Base-by-base conservation (phyloP, 2,113 vertebrate species). In the Centropus unirufus region DNA sequence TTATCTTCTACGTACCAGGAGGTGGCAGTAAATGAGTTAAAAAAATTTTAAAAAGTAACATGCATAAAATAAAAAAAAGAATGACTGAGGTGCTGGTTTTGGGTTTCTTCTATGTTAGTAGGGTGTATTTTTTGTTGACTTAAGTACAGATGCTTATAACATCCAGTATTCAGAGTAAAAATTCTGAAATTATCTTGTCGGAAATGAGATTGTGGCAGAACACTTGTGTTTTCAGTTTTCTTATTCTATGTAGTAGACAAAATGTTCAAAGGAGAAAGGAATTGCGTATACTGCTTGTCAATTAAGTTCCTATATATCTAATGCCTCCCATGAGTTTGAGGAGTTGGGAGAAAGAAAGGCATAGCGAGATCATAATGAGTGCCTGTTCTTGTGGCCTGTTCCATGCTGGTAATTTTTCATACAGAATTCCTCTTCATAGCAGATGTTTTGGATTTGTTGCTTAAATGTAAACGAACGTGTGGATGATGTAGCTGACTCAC, bases 1-100 rank as follows among this genome's bases (percentile, higher is more conserved):
- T 55, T 94, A 64, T 46, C 47, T 20, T 49, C 6, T 52, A 54
- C 74, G 46, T 75, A 79, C 97, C 98, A 98, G 97, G 94, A 98
- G 98, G 89, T 97, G 98, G 97, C 97, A 97, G 97, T 95, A 97
- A 94, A 74, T 70, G 79, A 95, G 86, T 92, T 93, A 24, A 93
- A 96, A 90, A 94, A 47, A 36, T 44, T n/a, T 3, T 57, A 7
- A 23, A 69, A 47, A 30, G 89, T 8, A 70, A 32, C 32, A 34
- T 67, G 8, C 9, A 52, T 52, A 24, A 84, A 75, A 22, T 15
- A 62, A 47, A 80, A 74, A 52, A 74, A 6, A 46, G 36, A 69
- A 3, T 20, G 64, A 69, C 27, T 29, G 17, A 66, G 36, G 47
- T 92, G 17, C 36, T 29, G 11, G 91, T 90, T 93, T 88, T 83